Conservation (phyloP, 2,888 invertebrate species). For the Strigamia maritima region DNA sequence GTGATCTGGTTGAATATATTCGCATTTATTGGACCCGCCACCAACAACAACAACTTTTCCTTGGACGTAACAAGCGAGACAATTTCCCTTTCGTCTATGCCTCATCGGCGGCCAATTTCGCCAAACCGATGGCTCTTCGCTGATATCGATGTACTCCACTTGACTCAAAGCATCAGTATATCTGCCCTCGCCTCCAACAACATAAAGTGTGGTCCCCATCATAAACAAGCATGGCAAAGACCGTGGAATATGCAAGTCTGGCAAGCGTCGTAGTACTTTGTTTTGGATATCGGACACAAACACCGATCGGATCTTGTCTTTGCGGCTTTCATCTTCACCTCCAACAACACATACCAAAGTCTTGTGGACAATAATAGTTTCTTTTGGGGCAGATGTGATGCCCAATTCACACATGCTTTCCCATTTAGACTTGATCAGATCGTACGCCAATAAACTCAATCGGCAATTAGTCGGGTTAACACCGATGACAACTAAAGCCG, state of each 20-base stretch:
- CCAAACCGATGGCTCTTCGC: background rate
- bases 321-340: background rate
- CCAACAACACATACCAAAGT: background rate
- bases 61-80: background rate
- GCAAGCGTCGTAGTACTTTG: background rate
- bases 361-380: background rate
- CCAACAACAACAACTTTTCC: background rate
- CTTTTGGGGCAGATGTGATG: background rate
- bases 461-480: background rate
- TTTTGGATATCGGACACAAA: background rate
- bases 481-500: background rate
- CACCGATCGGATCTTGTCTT: background rate
- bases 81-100: background rate
- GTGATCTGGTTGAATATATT: background rate
- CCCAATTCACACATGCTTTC: background rate
- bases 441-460: background rate
- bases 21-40: slow-evolving; percentile 12
- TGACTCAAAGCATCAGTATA: background rate
- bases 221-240: background rate
- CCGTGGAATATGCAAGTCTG: background rate
- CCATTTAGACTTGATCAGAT: background rate
- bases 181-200: slow-evolving; percentile 7
- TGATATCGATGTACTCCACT: background rate
- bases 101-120: background rate
- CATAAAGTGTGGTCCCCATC: background rate